phyloP scores from a whole-genome alignment of 2,888 invertebrate species.

The Rhaphigaster nebulosa region DNA sequence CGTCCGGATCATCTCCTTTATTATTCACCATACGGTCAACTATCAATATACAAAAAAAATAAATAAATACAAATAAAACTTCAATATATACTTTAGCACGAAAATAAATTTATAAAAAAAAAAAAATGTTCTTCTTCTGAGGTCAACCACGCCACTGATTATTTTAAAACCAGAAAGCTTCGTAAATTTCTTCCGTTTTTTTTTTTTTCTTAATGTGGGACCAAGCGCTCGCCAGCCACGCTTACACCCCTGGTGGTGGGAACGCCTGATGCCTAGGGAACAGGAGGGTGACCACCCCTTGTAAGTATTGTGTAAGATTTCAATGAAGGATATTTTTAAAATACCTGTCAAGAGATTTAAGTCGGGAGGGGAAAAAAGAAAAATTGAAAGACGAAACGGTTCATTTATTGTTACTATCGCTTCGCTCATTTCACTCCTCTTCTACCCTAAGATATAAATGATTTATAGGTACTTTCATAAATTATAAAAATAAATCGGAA shows the following conservation, averaged over 20 bases:
- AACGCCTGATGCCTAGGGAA: neutral
- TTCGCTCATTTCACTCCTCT: neutral
- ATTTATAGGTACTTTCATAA: neutral
- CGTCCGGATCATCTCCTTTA: too few species aligned
- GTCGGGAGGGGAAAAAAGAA: neutral
- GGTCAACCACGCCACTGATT: neutral
- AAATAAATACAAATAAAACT: too few species aligned
- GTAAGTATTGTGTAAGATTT: neutral
- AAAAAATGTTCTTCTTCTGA: too few species aligned
- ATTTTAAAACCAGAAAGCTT: neutral
- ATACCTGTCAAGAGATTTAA: constrained; percentile 30
- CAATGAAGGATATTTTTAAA: neutral
- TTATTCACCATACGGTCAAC: too few species aligned
- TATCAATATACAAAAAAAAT: too few species aligned
- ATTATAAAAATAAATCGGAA: too few species aligned
- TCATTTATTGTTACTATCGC: neutral
- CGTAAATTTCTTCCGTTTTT: neutral
- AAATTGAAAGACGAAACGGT: neutral
- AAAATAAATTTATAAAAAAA: too few species aligned
- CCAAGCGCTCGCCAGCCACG: neutral
- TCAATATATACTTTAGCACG: too few species aligned
- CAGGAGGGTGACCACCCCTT: neutral
- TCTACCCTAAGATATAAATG: neutral
- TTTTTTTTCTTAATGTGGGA: neutral
- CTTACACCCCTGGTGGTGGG: neutral